Evolutionary conservation across 2,113 vertebrate species (phyloP), one percentile per base, ranked within the genome.

Genomic region (Ascaphus truei): DNA sequence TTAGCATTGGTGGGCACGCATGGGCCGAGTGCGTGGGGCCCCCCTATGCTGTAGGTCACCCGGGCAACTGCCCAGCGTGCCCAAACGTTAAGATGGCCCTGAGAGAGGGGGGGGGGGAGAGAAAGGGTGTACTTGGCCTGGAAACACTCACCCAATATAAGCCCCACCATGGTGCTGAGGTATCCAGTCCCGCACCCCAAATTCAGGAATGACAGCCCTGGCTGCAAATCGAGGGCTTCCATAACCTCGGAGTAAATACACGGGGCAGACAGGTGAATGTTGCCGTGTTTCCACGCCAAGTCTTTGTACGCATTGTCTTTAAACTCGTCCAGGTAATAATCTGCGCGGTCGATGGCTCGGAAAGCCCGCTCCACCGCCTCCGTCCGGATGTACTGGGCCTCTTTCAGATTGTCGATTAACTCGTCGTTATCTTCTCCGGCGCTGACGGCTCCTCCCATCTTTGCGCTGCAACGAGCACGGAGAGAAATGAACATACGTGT

Each of bases 201-300:
- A 76, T 99, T 99, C 68, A 98, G 86, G 79, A 99, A 98, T 0
- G 96, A 98, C 59, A 98, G 89, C 11, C 96, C 93, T 0, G 95
- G 96, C 9, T 93, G 93, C 23, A 99, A 86, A 53, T 99, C 95
- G 83, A 99, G 73, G 18, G 97, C 96, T 83, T 99, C 97, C 97
- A 99, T 98, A 79, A 99, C 96, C 76, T 99, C 97, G 0, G 97
- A 99, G 87, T 98, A 99, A 86, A 98, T 98, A 63, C 96, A 99
- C 0, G 96, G 96, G 8, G 97, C 97, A 0, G 96, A 99, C 27
- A 99, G 88, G 71, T 98, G 97, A 80, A 99, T 96, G 83, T 98
- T 98, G 1, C 95, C 96, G 36, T 98, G 96, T 13, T 96, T 93
- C 97, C 97, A 99, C 0, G 97, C 97, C 82, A 98, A 77, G 72